Conservation (phyloP, 2,888 invertebrate species). For the Harmothoe impar region DNA sequence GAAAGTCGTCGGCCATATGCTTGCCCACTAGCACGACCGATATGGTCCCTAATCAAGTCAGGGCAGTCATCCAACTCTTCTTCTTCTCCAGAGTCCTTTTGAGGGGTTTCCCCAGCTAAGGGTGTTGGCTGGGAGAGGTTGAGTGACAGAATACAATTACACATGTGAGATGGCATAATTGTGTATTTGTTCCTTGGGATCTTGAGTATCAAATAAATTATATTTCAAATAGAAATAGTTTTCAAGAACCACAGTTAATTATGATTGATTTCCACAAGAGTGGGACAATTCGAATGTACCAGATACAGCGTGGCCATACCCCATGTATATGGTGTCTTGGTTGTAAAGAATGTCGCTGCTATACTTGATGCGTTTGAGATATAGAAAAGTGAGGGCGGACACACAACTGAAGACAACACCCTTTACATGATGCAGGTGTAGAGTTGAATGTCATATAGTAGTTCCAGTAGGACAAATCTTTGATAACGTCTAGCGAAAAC, state of each 20-base stretch:
- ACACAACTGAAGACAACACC: background rate
- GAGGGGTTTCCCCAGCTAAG: conserved; percentile 74
- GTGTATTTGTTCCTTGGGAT: no score
- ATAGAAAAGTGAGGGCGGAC: background rate
- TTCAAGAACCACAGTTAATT: no score
- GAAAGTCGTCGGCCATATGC: conserved; percentile 89
- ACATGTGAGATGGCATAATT: background rate
- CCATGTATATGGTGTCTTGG: no score
- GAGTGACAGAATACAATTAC: conserved; percentile 5
- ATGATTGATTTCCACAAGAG: no score
- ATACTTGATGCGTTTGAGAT: no score
- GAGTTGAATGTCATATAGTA: background rate
- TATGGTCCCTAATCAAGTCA: background rate
- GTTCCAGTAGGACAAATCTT: background rate
- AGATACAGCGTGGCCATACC: no score
- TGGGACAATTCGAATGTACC: no score
- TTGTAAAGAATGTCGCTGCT: no score
- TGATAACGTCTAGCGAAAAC: background rate
- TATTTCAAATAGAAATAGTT: no score
- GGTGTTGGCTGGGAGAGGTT: conserved; percentile 16
- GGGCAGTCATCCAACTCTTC: background rate
- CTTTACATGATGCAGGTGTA: conserved; percentile 26
- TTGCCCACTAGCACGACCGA: conserved; percentile 31
- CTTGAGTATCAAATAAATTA: no score
- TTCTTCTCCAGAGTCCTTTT: background rate